Conservation (phyloP, 2,888 invertebrate genomes). For the Vandiemenella viatica region DNA sequence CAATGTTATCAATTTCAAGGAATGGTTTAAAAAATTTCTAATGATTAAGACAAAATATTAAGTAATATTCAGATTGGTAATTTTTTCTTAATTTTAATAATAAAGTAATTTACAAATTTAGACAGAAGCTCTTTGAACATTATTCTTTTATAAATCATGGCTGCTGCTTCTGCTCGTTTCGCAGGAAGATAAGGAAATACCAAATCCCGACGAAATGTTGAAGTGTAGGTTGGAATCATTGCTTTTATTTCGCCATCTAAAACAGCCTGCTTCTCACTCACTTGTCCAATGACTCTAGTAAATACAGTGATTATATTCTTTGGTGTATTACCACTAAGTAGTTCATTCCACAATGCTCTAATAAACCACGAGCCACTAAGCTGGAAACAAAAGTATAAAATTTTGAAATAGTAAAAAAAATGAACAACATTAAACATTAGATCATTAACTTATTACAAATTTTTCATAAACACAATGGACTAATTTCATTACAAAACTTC, state of each 20-base stretch:
- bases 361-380: slow-evolving; percentile 11
- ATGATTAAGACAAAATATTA: no score
- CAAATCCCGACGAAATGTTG: slow-evolving; percentile 2
- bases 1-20: no score
- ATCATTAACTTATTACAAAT: no score
- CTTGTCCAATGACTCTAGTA: slow-evolving; percentile 3
- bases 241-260: not conserved
- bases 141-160: slow-evolving; percentile 5
- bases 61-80: no score
- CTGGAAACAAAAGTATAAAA: no score
- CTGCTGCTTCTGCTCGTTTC: slow-evolving; percentile 1
- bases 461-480: no score
- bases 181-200: slow-evolving; percentile 2
- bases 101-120: slow-evolving; percentile 1
- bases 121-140: not conserved
- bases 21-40: no score
- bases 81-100: no score
- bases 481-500: no score
- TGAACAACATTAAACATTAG: not conserved
- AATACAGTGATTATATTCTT: slow-evolving; percentile 3
- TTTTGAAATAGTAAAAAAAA: not conserved
- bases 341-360: slow-evolving; percentile 7
- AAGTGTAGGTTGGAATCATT: slow-evolving; percentile 6
- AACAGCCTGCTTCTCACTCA: not conserved
- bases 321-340: not conserved